Base-by-base conservation (phyloP, 2,113 vertebrate species). In the Centropristis striata region DNA sequence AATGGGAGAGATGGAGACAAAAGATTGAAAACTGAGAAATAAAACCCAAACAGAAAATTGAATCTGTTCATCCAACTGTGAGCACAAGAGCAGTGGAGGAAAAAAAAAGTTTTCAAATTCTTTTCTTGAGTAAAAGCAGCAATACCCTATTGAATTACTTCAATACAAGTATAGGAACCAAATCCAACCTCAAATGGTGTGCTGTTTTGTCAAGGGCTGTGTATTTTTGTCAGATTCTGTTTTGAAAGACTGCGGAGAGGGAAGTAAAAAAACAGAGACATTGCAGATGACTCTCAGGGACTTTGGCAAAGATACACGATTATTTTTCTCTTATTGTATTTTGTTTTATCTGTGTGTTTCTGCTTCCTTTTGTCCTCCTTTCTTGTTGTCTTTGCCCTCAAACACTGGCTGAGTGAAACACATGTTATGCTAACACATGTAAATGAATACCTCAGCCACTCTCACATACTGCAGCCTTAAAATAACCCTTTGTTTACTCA, bases 21-120 rank as follows among this genome's bases (percentile, higher is more conserved):
- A 68, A 63, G 55, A 78, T 25, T 70, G 47, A 54, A 61, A 51
- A 28, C 37, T 68, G 55, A 69, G 32, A 72, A 63, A 58, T 13
- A 60, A 58, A 44, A 37, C 37, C 39, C n/a, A 16, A 55, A 39
- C 15, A 21, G 23, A 57, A 71, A 49, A 79, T 49, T 14, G 3
- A 71, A 55, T 71, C 28, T 65, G 50, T 37, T 53, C 59, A 57
- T 71, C 49, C 27, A n/a, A 39, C 65, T 69, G 66, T 70, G 16
- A 54, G 27, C 20, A 25, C 13, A 36, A 53, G 27, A 27, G 28
- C 32, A 39, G 49, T 27, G n/a, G 47, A 54, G 9, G 57, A 20
- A 32, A 21, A 23, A 44, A 36, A 15, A 16, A 28, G 5, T 42
- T 28, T 3, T 58, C 28, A 42, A 16, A 68, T 16, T 39, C 51